Evolutionary conservation across 1,140 invertebrate genomes (phyloP), one percentile per base, ranked within the genome.

Genomic region (Eurosta solidaginis): DNA sequence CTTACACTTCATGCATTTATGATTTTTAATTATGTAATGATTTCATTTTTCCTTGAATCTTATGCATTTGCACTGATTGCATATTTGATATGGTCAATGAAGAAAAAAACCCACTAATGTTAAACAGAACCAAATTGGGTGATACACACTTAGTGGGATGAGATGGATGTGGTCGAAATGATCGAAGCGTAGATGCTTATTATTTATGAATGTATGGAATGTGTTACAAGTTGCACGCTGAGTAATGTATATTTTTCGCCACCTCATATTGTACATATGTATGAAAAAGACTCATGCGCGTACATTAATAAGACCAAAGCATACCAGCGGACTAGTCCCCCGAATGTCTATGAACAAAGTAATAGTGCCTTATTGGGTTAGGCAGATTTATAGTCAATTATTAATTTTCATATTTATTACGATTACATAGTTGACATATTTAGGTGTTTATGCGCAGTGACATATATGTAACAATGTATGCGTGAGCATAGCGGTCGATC

Each of bases 401-500:
- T 68, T 68, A 68, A 20, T 68, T 68, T 68, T 68, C 33, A 68
- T 68, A 68, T 68, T 68, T 68, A 42, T 68, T 22, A 20, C 17
- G 36, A n/a, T 68, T 68, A n/a, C 36, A 33, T 68, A 40, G 59
- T 40, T 68, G 59, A n/a, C 59, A 20, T 36, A 33, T 63, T 63
- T 47, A 17, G 45, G n/a, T 5, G 45, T 17, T 12, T 47, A 14
- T 17, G 45, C n/a, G 45, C 1, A n/a, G 45, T 36, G 27, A 14
- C 10, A 29, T n/a, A n/a, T n/a, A n/a, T n/a, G n/a, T n/a, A n/a
- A n/a, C n/a, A n/a, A n/a, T n/a, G n/a, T n/a, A 33, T 22, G 59
- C 59, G 33, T 36, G n/a, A 40, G 33, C 29, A 20, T 40, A 63
- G 6, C 7, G 59, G n/a, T 17, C 0, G 17, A 22, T 22, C 45